Evolutionary conservation across 2,888 invertebrate genomes (phyloP), one percentile per base, ranked within the genome.

Genomic region (Agrochola litura): DNA sequence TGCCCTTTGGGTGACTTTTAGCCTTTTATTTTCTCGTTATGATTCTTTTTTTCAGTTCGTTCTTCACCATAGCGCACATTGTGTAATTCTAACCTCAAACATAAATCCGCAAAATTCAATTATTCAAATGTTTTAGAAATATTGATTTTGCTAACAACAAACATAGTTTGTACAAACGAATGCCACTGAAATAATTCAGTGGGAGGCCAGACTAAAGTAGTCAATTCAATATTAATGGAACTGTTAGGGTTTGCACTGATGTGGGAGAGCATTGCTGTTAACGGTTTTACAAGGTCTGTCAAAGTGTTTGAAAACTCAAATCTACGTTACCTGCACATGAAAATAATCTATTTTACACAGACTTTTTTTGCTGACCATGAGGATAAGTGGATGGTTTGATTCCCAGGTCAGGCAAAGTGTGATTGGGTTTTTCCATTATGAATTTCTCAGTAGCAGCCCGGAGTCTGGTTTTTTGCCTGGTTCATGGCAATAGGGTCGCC

Each of bases 91-190:
- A 30, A 9, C 5, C 2, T 5, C 3, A 14, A 41, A 77, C 9
- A 30, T 14, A 30, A 56, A 64, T 60, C 12, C 58, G 60, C 25
- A 46, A 54, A 69, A 77, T 70, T 25, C 46, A 70, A 70, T 70
- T 30, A 37, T 25, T 25, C 6, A 79, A 61, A 61, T 30, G 30
- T 43, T 77, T 66, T 77, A 49, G 37, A 6, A 14, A 52, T 30
- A 69, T 63, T 46, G 79, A 79, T 79, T 77, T 61, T 0, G 60
- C 68, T 2, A 14, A 43, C 19, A 61, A 37, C 30, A 25, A 77
- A 70, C 46, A 69, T 61, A 46, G 79, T 70, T 77, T 61, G 16
- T 22, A 54, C 61, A 77, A 79, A 79, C 37, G 54, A 63, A 79
- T 69, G 12, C 69, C 46, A 9, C 16, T 69, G 43, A 61, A 77